phyloP scores from a whole-genome alignment of 2,888 invertebrate species.

The Himalopsyche anomala region DNA sequence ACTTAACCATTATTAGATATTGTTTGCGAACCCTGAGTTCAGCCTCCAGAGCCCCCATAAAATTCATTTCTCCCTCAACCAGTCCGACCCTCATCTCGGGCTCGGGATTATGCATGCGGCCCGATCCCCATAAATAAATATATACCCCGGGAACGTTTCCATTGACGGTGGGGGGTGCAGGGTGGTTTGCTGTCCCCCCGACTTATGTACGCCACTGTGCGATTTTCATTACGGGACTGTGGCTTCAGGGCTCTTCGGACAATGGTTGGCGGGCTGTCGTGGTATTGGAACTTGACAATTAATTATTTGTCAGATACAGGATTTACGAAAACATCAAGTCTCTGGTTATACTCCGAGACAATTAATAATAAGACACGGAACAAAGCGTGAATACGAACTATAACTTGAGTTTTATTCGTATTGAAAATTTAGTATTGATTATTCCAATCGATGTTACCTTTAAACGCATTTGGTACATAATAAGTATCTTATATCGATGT shows the following conservation, averaged over 20 bases:
- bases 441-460: too few relatives aligned
- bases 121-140: conserved; percentile 39
- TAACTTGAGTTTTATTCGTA: too few relatives aligned
- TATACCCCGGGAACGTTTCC: conserved; percentile 44
- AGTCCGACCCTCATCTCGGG: conserved; percentile 44
- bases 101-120: conserved; percentile 52
- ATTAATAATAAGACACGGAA: too few relatives aligned
- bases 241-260: conserved; percentile 31
- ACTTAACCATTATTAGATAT: background rate
- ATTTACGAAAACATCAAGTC: background rate
- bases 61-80: conserved; percentile 46
- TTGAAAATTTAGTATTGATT: too few relatives aligned
- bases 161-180: conserved; percentile 44
- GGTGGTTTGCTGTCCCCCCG: background rate
- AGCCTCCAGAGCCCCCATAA: background rate
- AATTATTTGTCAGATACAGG: conserved; percentile 39
- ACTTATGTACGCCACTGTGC: conserved; percentile 42
- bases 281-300: conserved; percentile 22
- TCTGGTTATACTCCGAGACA: too few relatives aligned
- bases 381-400: too few relatives aligned
- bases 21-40: background rate
- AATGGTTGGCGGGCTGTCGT: conserved; percentile 38
- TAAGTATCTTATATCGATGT: too few relatives aligned
- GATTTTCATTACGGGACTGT: conserved; percentile 37
- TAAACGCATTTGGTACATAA: too few relatives aligned